Evolutionary conservation across 2,113 vertebrate species (phyloP).

Genomic region (Thymallus thymallus): DNA sequence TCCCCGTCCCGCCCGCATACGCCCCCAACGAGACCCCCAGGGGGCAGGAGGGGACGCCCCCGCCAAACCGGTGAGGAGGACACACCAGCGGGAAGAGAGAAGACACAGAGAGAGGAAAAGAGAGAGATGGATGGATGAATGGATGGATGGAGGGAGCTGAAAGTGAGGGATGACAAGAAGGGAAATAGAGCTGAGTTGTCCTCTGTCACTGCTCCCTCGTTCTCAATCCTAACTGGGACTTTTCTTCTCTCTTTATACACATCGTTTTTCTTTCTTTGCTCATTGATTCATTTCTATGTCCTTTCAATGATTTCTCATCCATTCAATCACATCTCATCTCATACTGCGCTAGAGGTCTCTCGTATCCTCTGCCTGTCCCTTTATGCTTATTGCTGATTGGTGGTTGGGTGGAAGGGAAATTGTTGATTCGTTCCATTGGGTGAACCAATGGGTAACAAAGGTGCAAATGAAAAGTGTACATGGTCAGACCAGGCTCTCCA

Average conservation of each 20-base stretch:
- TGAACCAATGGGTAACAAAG: background rate
- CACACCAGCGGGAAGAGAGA: background rate
- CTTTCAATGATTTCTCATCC: conserved; percentile 31
- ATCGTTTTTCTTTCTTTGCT: conserved; percentile 33
- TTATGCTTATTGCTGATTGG: conserved; percentile 40
- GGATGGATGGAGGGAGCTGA: background rate
- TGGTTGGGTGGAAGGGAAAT: conserved; percentile 21
- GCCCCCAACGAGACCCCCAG: conserved; percentile 68
- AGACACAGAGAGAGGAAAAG: conserved; percentile 7
- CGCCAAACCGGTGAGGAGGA: conserved; percentile 85
- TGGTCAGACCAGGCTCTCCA: no score
- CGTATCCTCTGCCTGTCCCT: conserved; percentile 22
- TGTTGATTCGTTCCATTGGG: background rate
- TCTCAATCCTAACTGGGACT: conserved; percentile 42
- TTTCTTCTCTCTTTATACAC: conserved; percentile 46
- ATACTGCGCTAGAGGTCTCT: conserved; percentile 21
- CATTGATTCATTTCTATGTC: conserved; percentile 34
- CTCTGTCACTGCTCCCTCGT: background rate
- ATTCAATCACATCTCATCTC: conserved; percentile 39
- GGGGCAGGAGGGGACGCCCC: conserved; percentile 63
- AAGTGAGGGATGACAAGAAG: background rate
- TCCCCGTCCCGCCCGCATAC: conserved; percentile 71
- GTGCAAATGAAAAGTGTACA: no score
- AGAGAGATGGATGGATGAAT: conserved; percentile 6
- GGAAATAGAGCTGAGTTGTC: background rate